phyloP scores from a whole-genome alignment of 2,797 vertebrate genomes.

The Microcaecilia unicolor region DNA sequence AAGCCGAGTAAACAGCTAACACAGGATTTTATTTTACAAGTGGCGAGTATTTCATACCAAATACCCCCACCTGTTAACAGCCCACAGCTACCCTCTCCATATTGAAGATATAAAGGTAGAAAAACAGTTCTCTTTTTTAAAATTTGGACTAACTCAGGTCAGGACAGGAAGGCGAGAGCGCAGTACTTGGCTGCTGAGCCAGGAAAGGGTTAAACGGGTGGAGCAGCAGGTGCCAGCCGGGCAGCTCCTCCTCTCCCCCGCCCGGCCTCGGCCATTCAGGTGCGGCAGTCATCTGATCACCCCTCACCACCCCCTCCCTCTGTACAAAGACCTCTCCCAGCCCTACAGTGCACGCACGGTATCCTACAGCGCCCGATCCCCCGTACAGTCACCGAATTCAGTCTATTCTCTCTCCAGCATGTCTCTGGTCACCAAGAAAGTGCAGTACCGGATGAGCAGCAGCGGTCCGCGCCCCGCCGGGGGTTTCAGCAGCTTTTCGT shows the following conservation, averaged over 20 bases:
- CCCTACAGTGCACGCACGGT: no score
- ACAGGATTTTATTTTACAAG: no score
- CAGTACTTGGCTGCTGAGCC: no score
- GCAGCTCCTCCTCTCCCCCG: background rate
- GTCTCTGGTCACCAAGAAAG: slow-evolving; percentile 14
- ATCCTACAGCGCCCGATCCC: background rate
- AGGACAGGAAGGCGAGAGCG: no score
- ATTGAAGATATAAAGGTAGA: no score
- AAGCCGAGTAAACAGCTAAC: no score
- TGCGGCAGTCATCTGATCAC: background rate
- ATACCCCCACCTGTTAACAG: no score
- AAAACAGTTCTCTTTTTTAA: no score
- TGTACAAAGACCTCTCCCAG: background rate
- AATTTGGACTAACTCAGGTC: no score
- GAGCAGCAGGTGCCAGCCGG: background rate
- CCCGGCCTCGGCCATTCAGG: slow-evolving; percentile 14
- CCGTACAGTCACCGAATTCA: background rate
- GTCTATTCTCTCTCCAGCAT: background rate
- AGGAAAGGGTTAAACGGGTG: background rate
- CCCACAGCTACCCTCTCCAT: no score
- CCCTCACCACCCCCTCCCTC: background rate
- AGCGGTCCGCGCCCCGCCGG: slow-evolving; percentile 24
- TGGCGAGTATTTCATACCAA: no score
- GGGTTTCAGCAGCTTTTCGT: slow-evolving; percentile 74
- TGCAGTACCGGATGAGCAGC: slow-evolving; percentile 19